Conservation (phyloP, 2,888 invertebrate genomes). For the Hymenopus coronatus region DNA sequence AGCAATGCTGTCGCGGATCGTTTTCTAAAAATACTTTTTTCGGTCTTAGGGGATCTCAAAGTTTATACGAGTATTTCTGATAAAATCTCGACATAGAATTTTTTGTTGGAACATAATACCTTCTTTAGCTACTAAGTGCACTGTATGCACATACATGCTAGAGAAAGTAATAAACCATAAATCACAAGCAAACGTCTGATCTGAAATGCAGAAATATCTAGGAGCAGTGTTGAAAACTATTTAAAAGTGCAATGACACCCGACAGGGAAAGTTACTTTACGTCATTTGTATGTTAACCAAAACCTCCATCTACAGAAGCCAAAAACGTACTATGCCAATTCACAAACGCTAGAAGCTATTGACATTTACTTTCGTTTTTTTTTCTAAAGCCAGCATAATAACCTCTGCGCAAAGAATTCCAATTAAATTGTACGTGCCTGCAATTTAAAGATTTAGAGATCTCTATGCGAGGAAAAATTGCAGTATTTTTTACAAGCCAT, state of each 20-base stretch:
- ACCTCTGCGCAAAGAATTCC: not conserved
- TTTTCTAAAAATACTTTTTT: too few relatives aligned
- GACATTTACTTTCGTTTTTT: not conserved
- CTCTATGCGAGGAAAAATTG: too few relatives aligned
- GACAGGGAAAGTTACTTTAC: not conserved
- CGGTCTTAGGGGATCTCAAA: too few relatives aligned
- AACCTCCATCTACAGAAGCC: not conserved
- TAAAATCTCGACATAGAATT: too few relatives aligned
- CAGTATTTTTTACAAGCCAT: too few relatives aligned
- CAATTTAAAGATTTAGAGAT: not conserved
- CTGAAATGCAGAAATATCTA: not conserved
- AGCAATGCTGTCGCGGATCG: too few relatives aligned
- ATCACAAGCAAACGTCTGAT: too few relatives aligned
- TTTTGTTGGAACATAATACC: too few relatives aligned
- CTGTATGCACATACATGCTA: too few relatives aligned
- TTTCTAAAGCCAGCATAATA: not conserved
- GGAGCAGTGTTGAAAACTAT: not conserved
- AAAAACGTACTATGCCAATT: not conserved
- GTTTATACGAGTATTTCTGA: too few relatives aligned
- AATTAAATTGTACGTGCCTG: not conserved
- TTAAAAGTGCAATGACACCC: not conserved
- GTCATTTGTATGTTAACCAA: not conserved
- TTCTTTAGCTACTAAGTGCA: too few relatives aligned
- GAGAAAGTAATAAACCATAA: too few relatives aligned
- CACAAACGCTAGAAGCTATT: not conserved